These are phyloP conservation scores for Petromus typicus DNA, from an alignment of 2,113 vertebrate genomes.

Conservation along the genomic window DNA sequence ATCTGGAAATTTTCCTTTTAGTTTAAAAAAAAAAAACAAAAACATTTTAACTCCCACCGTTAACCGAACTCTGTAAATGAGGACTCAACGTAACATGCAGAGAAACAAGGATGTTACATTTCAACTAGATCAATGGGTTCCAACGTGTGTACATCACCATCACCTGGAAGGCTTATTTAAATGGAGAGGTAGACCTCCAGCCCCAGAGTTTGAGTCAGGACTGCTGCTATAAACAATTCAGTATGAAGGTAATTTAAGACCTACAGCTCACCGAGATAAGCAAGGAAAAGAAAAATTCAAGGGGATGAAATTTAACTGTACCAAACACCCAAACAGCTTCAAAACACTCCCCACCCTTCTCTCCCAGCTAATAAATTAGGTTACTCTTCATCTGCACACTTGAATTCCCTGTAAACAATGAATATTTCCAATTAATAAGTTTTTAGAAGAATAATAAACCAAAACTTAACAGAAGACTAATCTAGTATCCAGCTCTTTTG, in stretches of 20 bases:
- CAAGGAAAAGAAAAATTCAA: constrained; percentile 10
- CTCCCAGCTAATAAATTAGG: background rate
- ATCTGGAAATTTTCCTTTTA: constrained; percentile 31
- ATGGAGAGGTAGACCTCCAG: background rate
- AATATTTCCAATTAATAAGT: constrained; percentile 25
- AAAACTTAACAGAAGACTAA: background rate
- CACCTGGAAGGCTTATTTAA: constrained; percentile 22
- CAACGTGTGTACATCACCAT: constrained; percentile 49
- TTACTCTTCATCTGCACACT: background rate
- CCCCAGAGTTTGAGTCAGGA: background rate
- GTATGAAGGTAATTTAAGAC: constrained; percentile 17
- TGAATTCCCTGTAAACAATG: constrained; percentile 14
- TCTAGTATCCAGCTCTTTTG: background rate
- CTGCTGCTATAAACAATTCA: background rate
- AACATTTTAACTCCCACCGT: constrained; percentile 21
- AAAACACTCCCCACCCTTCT: background rate
- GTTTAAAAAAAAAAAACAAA: too few relatives aligned
- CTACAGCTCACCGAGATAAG: constrained; percentile 19
- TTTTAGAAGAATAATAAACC: constrained; percentile 25
- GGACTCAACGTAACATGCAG: background rate
- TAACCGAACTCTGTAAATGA: constrained; percentile 39
- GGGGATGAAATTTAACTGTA: background rate
- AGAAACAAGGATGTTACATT: constrained; percentile 33
- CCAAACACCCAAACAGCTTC: background rate
- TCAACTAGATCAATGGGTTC: background rate